Evolutionary conservation across 1,140 invertebrate species (phyloP).

Genomic region (Bombus waltoni): DNA sequence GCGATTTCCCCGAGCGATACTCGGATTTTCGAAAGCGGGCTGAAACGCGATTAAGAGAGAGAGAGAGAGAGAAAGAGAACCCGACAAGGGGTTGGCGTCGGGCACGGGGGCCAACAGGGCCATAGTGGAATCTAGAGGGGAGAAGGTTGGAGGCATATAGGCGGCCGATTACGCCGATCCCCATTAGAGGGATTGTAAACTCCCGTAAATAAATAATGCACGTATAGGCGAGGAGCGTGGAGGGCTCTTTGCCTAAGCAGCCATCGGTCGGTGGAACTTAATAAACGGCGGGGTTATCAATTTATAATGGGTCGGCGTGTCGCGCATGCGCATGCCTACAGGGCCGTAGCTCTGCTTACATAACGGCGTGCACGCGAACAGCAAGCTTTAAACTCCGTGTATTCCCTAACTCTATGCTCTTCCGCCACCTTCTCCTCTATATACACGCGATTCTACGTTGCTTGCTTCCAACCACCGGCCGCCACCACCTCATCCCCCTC

Average conservation of each 20-base stretch:
- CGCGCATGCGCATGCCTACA: constrained; percentile 72
- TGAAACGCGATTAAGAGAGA: constrained; percentile 67
- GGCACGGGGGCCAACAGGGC: constrained; percentile 14
- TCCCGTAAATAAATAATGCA: constrained; percentile 82
- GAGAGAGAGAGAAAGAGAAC: constrained; percentile 45
- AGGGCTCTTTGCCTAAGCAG: constrained; percentile 79
- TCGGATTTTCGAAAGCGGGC: constrained; percentile 64
- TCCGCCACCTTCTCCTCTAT: neutral
- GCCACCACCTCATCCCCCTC: neutral
- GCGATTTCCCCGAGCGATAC: constrained; percentile 47
- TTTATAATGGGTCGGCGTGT: constrained; percentile 79
- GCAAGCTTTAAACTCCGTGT: constrained; percentile 68
- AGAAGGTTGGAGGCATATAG: constrained; percentile 61
- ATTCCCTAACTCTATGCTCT: constrained; percentile 49
- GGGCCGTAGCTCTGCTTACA: constrained; percentile 66
- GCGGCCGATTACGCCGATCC: constrained; percentile 78
- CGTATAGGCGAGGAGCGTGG: constrained; percentile 71
- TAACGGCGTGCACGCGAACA: constrained; percentile 65
- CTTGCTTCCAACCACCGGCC: constrained; percentile 1
- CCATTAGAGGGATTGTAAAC: constrained; percentile 82
- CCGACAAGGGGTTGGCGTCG: neutral
- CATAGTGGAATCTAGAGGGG: neutral
- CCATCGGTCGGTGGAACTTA: constrained; percentile 81
- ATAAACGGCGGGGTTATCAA: constrained; percentile 81
- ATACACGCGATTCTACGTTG: constrained; percentile 10